Base-by-base conservation (phyloP, 2,113 vertebrate genomes). In the Phocoena phocoena region DNA sequence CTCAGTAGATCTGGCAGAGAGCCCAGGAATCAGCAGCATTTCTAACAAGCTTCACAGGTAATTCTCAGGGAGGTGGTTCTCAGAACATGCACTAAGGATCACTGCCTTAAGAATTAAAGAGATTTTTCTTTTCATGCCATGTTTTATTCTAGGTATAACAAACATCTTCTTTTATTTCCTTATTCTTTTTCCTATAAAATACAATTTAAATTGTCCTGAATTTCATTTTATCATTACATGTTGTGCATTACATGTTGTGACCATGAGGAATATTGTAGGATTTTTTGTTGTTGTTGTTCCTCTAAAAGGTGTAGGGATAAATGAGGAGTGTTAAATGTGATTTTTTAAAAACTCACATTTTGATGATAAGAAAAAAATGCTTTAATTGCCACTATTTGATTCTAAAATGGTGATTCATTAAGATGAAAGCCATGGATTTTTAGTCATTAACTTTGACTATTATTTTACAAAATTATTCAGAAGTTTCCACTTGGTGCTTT, bases 31-130 rank as follows among this genome's bases (percentile, higher is more conserved):
- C 63, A 33, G 38, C 12, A 62, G 70, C 58, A 92, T 81, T 97
- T 93, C 83, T 94, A 90, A 67, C 47, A 93, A 63, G 58, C 53
- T 89, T 87, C 86, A 38, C 90, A 97, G 83, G 68, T 89, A 85
- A 93, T 92, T 96, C 55, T 91, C 31, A 89, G 95, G 31, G 76
- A 94, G 76, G n/a, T 23, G 7, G 36, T 91, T 50, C 74, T 96
- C 60, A 88, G 41, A 92, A 77, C 53, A 26, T 73, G 38, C 55
- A 74, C 31, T 84, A 58, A 65, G 65, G 95, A 92, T 85, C 62
- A 18, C 33, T 90, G n/a, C 77, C 67, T 81, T 67, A 93, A 68
- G 36, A 86, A 38, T 71, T 93, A 70, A 76, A 93, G 82, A 84
- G 47, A 36, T 41, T 93, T 94, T 95, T 77, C 36, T 93, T 96